phyloP scores from a whole-genome alignment of 2,113 vertebrate genomes.

The Catagonus wagneri region DNA sequence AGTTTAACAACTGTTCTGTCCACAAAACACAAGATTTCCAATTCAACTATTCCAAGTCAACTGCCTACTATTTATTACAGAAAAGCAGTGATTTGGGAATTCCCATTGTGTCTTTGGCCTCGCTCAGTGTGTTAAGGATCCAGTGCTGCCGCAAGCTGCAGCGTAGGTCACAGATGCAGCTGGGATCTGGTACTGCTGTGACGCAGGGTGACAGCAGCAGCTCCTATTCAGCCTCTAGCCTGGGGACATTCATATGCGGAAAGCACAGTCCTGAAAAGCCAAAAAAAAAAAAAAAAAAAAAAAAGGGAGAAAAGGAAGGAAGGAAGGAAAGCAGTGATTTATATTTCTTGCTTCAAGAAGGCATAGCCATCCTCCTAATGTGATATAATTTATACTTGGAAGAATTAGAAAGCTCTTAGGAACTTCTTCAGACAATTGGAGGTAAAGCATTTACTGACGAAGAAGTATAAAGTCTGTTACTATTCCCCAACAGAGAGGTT shows the following conservation, averaged over 20 bases:
- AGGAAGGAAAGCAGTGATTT: not conserved
- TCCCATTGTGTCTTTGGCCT: too few relatives aligned
- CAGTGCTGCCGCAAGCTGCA: too few relatives aligned
- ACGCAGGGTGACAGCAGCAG: too few relatives aligned
- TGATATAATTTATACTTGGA: conserved; percentile 5
- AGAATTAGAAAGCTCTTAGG: not conserved
- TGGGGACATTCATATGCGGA: too few relatives aligned
- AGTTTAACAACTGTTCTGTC: conserved; percentile 4
- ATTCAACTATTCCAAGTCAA: not conserved
- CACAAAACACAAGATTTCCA: conserved; percentile 19
- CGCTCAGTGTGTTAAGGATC: too few relatives aligned
- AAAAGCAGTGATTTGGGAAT: not conserved
- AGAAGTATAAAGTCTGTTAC: not conserved
- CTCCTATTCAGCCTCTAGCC: too few relatives aligned
- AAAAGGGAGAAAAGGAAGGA: too few relatives aligned
- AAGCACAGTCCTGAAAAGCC: too few relatives aligned
- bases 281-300: too few relatives aligned
- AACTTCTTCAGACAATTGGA: conserved; percentile 8
- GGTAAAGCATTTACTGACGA: not conserved
- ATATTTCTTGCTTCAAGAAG: conserved; percentile 2
- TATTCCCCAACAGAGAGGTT: not conserved
- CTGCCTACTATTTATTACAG: not conserved
- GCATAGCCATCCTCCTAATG: not conserved
- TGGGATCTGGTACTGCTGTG: too few relatives aligned
- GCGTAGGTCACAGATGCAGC: too few relatives aligned